A percentile compares a stretch with the other conserved stretches of the same genome.
phyloP scores from a whole-genome alignment of 35 echinoderm and acorn worm genomes.

The Acanthaster planci region DNA sequence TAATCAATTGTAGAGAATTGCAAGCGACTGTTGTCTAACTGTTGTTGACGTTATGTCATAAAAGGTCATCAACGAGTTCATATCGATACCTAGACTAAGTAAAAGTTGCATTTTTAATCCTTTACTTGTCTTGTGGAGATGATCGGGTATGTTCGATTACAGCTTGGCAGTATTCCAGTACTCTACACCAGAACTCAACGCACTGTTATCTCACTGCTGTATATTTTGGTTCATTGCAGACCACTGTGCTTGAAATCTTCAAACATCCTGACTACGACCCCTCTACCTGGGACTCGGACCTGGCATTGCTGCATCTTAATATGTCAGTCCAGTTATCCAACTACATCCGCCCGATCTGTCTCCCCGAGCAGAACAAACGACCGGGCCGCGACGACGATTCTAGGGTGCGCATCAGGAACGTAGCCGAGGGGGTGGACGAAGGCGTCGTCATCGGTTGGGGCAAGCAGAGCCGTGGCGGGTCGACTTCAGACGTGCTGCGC shows the following conservation, averaged over 20 bases:
- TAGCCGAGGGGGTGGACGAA: neutral
- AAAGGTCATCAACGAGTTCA: no score
- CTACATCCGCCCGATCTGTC: constrained; percentile 52
- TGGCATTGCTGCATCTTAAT: constrained; percentile 41
- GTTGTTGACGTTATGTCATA: no score
- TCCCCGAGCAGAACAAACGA: constrained; percentile 17
- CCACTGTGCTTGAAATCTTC: neutral
- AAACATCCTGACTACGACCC: constrained; percentile 38
- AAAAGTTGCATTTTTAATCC: no score
- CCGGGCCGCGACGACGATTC: neutral
- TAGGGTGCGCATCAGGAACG: neutral
- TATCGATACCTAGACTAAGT: no score
- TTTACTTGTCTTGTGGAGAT: no score
- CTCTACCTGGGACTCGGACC: constrained; percentile 32
- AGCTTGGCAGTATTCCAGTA: no score
- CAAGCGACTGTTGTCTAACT: no score
- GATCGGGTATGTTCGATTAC: no score
- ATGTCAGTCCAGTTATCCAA: constrained; percentile 14
- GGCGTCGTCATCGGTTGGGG: constrained; percentile 51
- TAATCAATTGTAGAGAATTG: no score
- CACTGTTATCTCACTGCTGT: no score
- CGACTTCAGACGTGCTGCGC: neutral
- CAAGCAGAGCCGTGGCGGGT: no score
- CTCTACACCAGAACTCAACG: no score
- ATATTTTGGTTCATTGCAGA: constrained; percentile 9